A percentile compares a stretch with the other conserved stretches of the same genome.
Conservation (phyloP, 1,140 invertebrate genomes). For the Drosophila truncata region DNA sequence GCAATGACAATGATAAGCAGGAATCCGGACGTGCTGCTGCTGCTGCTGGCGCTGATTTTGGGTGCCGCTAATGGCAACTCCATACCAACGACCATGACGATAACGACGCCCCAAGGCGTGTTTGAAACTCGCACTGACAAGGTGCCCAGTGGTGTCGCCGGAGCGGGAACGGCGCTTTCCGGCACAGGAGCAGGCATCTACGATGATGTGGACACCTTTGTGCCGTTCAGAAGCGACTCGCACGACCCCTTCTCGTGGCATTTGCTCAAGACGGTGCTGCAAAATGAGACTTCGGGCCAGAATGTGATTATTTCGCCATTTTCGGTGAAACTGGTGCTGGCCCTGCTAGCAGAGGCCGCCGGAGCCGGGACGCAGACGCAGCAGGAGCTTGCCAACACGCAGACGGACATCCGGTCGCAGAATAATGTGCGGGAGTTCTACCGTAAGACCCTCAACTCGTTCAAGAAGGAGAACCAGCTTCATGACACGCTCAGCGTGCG, state of each 20-base stretch:
- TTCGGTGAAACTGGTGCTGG: slow-evolving; percentile 91
- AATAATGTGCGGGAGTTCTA: slow-evolving; percentile 86
- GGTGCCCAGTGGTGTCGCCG: slow-evolving; percentile 29
- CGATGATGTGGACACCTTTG: slow-evolving; percentile 86
- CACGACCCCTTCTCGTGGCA: slow-evolving; percentile 88
- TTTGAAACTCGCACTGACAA: slow-evolving; percentile 68
- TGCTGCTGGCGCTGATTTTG: slow-evolving; percentile 34
- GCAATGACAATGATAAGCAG: slow-evolving; percentile 53
- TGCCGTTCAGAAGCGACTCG: slow-evolving; percentile 86
- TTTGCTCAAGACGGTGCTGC: slow-evolving; percentile 86
- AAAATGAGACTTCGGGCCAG: slow-evolving; percentile 86
- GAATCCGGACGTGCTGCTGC: slow-evolving; percentile 37
- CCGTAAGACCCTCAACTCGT: slow-evolving; percentile 85
- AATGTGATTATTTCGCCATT: slow-evolving; percentile 91
- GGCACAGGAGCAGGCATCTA: slow-evolving; percentile 39
- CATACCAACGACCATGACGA: slow-evolving; percentile 59
- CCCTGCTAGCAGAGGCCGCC: slow-evolving; percentile 90
- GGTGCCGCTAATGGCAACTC: slow-evolving; percentile 47
- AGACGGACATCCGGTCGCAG: slow-evolving; percentile 85
- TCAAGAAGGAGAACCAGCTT: slow-evolving; percentile 84
- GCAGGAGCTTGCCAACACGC: slow-evolving; percentile 86
- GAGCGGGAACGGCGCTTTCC: neutral
- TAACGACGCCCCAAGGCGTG: slow-evolving; percentile 70
- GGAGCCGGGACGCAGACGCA: slow-evolving; percentile 88
- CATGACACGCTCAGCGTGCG: slow-evolving; percentile 86